Evolutionary conservation across 2,113 vertebrate genomes (phyloP).

Genomic region (Engraulis encrasicolus): DNA sequence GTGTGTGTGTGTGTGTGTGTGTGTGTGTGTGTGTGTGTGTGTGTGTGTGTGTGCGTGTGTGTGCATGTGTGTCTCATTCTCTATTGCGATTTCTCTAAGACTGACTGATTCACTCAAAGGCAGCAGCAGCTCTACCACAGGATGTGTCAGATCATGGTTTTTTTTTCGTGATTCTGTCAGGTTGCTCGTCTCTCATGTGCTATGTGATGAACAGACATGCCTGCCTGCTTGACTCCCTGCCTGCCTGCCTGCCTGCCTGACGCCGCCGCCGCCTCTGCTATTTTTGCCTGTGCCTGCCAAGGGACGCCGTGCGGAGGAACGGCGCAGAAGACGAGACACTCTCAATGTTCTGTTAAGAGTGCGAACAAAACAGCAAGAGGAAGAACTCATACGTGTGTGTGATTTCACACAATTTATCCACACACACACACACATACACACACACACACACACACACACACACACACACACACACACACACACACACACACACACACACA

Average conservation of each 20-base stretch:
- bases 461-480: no score
- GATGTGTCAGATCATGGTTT: not conserved
- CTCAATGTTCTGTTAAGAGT: not conserved
- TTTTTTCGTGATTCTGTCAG: not conserved
- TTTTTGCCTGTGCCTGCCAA: not conserved
- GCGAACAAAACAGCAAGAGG: not conserved
- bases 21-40: not conserved
- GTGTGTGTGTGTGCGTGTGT: not conserved
- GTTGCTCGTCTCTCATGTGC: not conserved
- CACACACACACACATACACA: no score
- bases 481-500: no score
- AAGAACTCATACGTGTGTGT: no score
- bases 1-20: not conserved
- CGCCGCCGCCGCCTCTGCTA: not conserved
- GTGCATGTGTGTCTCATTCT: conserved; percentile 20
- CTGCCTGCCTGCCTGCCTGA: no score
- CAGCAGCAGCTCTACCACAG: not conserved
- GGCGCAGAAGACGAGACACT: not conserved
- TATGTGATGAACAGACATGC: not conserved
- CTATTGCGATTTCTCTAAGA: not conserved
- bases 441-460: no score
- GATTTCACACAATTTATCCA: no score
- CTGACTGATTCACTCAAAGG: not conserved
- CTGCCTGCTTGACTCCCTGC: no score
- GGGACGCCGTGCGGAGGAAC: not conserved